Conservation (phyloP, 2,888 invertebrate genomes). For the Dioctria rufipes region DNA sequence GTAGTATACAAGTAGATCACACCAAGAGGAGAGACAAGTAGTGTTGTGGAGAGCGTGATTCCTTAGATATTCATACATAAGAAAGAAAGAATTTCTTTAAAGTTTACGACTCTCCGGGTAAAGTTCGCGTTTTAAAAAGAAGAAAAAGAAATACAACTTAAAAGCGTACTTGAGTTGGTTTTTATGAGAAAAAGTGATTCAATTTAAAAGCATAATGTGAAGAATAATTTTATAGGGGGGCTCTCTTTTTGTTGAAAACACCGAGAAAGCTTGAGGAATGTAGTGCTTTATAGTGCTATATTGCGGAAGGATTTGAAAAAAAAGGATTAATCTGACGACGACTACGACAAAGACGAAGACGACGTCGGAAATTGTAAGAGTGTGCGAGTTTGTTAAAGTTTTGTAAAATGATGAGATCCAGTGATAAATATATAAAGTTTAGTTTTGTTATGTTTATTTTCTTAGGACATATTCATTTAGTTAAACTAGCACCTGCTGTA, state of each 20-base stretch:
- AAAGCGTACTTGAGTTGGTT: constrained; percentile 13
- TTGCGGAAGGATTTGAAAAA: neutral
- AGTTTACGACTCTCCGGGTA: constrained; percentile 6
- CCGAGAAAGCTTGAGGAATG: constrained; percentile 9
- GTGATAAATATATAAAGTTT: constrained; percentile 19
- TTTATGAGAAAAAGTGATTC: constrained; percentile 29
- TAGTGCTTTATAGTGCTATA: constrained; percentile 10
- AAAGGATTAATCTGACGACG: neutral
- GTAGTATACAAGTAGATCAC: neutral
- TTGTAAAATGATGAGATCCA: constrained; percentile 27
- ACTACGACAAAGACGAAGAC: too few species aligned
- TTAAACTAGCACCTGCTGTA: constrained; percentile 18
- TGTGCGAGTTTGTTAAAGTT: constrained; percentile 2
- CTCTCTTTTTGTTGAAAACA: neutral
- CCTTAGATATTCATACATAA: neutral
- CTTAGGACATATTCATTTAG: constrained; percentile 14
- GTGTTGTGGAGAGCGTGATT: neutral
- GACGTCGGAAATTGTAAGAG: too few species aligned
- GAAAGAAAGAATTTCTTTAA: neutral
- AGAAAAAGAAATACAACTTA: neutral
- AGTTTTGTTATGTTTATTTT: constrained; percentile 40
- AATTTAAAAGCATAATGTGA: constrained; percentile 28
- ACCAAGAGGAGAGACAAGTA: neutral
- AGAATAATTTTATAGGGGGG: neutral
- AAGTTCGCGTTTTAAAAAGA: neutral